Conservation (phyloP, 2,113 vertebrate genomes). For the Rhinolophus sinicus region DNA sequence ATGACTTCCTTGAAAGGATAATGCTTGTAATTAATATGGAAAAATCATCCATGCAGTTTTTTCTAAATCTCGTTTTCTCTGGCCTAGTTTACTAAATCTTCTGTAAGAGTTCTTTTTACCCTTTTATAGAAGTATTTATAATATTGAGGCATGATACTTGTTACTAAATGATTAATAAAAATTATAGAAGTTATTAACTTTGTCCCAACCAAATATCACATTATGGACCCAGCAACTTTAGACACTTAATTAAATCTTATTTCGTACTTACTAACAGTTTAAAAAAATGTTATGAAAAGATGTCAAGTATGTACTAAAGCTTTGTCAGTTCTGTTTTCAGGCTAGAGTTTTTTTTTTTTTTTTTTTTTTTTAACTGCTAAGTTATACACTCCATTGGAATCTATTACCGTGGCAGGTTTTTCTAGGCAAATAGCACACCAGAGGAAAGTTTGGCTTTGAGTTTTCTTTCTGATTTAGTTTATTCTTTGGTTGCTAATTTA, state of each 20-base stretch:
- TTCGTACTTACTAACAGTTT: conserved; percentile 30
- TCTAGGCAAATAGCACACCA: conserved; percentile 39
- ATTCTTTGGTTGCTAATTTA: conserved; percentile 67
- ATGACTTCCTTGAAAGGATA: conserved; percentile 44
- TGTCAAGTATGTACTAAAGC: conserved; percentile 32
- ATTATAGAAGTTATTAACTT: not conserved
- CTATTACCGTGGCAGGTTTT: conserved; percentile 57
- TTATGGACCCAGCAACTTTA: not conserved
- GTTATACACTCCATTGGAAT: conserved; percentile 52
- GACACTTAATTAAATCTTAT: conserved; percentile 1
- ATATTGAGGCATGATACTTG: not conserved
- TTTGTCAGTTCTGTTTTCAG: conserved; percentile 60
- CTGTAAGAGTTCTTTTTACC: not conserved
- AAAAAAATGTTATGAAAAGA: conserved; percentile 9
- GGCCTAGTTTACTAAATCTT: not conserved
- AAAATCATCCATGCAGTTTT: not conserved
- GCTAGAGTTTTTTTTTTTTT: not conserved
- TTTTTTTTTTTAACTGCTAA: conserved; percentile 7
- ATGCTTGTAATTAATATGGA: conserved; percentile 27
- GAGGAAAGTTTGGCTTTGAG: conserved; percentile 37
- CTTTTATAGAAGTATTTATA: conserved; percentile 39
- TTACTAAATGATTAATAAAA: conserved; percentile 37
- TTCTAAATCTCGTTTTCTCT: conserved; percentile 31
- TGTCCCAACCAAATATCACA: not conserved
- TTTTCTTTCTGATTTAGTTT: conserved; percentile 63